These are phyloP conservation scores for Thecocarcelia acutangulata DNA, from an alignment of 2,888 invertebrate genomes.

Conservation along the genomic window DNA sequence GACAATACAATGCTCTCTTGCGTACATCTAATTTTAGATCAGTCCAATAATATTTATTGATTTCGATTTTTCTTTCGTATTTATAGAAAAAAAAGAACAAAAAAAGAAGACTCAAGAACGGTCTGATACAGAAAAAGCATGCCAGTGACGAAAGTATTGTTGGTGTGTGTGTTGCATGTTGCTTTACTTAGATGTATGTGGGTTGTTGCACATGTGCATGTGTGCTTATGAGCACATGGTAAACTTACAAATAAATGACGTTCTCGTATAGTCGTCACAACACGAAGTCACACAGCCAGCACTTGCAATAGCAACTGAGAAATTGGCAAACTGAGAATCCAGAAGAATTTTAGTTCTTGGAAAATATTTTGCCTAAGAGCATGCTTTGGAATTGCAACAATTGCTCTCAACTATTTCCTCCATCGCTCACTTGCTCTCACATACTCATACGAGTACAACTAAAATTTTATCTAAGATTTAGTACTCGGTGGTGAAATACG, in stretches of 20 bases:
- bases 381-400: constrained; percentile 33
- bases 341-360: background rate
- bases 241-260: constrained; percentile 55
- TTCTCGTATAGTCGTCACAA: constrained; percentile 67
- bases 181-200: background rate
- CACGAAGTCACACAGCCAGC: constrained; percentile 11
- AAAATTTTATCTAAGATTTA: background rate
- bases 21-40: constrained; percentile 79
- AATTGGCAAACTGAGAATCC: background rate
- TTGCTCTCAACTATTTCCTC: constrained; percentile 18
- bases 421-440: background rate
- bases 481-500: constrained; percentile 28
- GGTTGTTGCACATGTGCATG: constrained; percentile 15
- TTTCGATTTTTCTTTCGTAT: constrained; percentile 75
- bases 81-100: constrained; percentile 33
- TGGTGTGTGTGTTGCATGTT: constrained; percentile 4
- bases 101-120: constrained; percentile 32
- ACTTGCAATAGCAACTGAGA: background rate
- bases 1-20: constrained; percentile 53
- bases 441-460: no score
- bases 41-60: constrained; percentile 78
- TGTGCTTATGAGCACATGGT: background rate
- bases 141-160: constrained; percentile 2
- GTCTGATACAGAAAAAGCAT: constrained; percentile 22
- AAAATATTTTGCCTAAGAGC: background rate